Percentiles rank a stretch among this genome's conserved stretches.
These are phyloP conservation scores for Onthophagus sagittarius DNA, from an alignment of 2,888 invertebrate genomes.

Conservation along the genomic window DNA sequence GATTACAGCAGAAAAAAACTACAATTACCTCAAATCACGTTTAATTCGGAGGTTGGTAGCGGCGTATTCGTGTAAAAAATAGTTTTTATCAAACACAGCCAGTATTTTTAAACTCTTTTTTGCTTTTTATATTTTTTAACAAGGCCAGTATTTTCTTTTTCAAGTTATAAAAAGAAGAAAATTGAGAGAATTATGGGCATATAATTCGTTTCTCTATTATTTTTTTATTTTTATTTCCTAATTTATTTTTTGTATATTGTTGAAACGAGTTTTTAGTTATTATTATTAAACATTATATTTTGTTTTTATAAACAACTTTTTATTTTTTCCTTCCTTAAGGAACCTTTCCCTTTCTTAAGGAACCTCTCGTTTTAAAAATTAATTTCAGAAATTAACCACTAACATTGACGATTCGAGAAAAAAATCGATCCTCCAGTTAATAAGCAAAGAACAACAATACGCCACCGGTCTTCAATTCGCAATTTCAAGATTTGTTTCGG, in stretches of 20 bases:
- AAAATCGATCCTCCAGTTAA: slow-evolving; percentile 69
- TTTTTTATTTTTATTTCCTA: slow-evolving; percentile 12
- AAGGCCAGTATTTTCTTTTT: slow-evolving; percentile 23
- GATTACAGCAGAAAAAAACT: slow-evolving; percentile 59
- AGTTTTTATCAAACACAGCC: slow-evolving; percentile 14
- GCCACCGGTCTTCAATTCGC: slow-evolving; percentile 75
- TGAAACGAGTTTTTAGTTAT: slow-evolving; percentile 8
- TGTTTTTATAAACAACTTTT: slow-evolving; percentile 26
- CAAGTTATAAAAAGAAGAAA: background rate
- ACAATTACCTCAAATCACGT: slow-evolving; percentile 77
- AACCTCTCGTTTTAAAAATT: background rate
- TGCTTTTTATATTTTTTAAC: slow-evolving; percentile 20
- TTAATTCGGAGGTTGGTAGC: slow-evolving; percentile 88
- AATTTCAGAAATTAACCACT: slow-evolving; percentile 40
- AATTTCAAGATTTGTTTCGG: slow-evolving; percentile 71
- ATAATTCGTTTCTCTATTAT: background rate
- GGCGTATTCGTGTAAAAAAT: slow-evolving; percentile 70
- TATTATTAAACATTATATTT: slow-evolving; percentile 16
- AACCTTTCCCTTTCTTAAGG: background rate
- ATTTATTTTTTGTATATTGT: slow-evolving; percentile 14
- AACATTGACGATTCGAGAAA: slow-evolving; percentile 60
- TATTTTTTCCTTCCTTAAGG: slow-evolving; percentile 22
- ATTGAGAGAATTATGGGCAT: background rate
- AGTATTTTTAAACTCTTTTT: slow-evolving; percentile 17
- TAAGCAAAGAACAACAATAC: slow-evolving; percentile 75